Evolutionary conservation across 2,113 vertebrate genomes (phyloP).

Genomic region (Rhombomys opimus): DNA sequence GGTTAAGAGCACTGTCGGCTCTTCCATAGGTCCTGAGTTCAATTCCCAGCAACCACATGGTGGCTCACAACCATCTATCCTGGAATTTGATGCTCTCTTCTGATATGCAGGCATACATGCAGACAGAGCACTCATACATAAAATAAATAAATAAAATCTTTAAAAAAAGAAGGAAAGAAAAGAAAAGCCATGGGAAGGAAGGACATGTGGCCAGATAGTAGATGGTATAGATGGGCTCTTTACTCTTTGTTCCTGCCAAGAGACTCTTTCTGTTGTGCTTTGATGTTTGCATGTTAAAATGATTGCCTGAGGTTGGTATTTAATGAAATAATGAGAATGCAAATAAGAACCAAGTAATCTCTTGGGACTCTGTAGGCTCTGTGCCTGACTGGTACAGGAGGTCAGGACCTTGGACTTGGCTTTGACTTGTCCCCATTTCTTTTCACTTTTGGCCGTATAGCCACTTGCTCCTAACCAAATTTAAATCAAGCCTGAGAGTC

Average conservation of each 20-base stretch:
- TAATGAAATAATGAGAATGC: background rate
- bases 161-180: no score
- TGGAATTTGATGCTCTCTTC: no score
- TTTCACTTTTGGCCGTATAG: background rate
- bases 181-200: background rate
- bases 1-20: no score
- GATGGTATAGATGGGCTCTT: background rate
- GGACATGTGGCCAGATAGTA: background rate
- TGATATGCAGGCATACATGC: no score
- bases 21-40: no score
- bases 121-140: no score
- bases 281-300: constrained; percentile 24
- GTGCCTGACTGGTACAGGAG: background rate
- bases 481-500: background rate
- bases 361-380: background rate
- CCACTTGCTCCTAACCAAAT: background rate
- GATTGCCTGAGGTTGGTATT: background rate
- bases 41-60: no score
- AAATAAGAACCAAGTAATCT: background rate
- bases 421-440: background rate
- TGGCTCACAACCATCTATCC: no score
- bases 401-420: background rate
- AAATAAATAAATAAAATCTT: no score
- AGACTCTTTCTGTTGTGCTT: background rate
- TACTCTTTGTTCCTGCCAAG: constrained; percentile 24